Evolutionary conservation across 2,113 vertebrate genomes (phyloP), one percentile per base, ranked within the genome.

Genomic region (Nesospiza acunhae): DNA sequence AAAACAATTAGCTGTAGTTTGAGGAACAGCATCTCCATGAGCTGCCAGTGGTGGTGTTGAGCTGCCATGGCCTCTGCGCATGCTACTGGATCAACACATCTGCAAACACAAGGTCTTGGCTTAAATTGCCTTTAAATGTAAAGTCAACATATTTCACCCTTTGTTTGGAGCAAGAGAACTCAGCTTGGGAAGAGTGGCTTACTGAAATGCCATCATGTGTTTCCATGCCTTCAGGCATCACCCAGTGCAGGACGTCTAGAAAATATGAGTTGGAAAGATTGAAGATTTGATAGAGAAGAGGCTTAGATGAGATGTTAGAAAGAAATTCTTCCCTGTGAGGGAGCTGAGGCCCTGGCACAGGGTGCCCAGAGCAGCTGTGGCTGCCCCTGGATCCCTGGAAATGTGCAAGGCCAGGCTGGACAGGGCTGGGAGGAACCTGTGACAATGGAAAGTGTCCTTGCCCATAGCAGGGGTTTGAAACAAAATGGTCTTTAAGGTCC

Each of bases 391-490:
- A 59, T 59, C 44, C 37, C 37, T 67, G 77, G 37, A 0, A 81
- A 13, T 52, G 52, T 0, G 28, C 60, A 20, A 39, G 28, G 13
- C 22, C 68, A 81, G 60, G 52, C 0, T 74, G 68, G 68, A 39
- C 2, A 3, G 44, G 33, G 15, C 19, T 81, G 5, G 52, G 68
- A 74, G 28, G 23, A 24, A 0, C 19, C 60, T 74, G 68, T 37
- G 12, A 11, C 0, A 14, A 44, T 28, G 68, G 28, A 1, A 46
- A 10, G 2, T 37, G 52, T n/a, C 33, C 37, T 37, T 52, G 42
- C 8, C 30, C 15, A 28, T 20, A 13, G 22, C 28, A 30, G 23
- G 18, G 15, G 8, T 0, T 5, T 37, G 27, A 11, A 13, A 67
- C 11, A 11, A 44, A 56, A 6, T 59, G 44, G 3, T 10, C 23